These are phyloP conservation scores for Apamea epomidion DNA, from an alignment of 2,888 invertebrate genomes.

Conservation along the genomic window DNA sequence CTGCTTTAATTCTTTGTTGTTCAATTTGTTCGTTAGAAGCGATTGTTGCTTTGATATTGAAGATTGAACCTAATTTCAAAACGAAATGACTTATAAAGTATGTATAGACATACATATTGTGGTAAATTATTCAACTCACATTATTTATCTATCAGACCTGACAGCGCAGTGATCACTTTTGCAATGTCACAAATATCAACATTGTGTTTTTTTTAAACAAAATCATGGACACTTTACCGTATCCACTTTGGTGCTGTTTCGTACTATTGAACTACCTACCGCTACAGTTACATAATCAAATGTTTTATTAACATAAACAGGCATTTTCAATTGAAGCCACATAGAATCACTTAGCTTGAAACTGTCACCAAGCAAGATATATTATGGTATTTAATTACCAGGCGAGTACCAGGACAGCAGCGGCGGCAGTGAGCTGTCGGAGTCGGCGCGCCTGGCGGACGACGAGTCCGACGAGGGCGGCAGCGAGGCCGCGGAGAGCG, in stretches of 20 bases:
- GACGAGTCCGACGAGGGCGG: constrained; percentile 88
- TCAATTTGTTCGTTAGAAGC: background rate
- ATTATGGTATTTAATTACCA: constrained; percentile 55
- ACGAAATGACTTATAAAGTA: background rate
- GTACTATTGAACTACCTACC: background rate
- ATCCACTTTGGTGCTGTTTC: background rate
- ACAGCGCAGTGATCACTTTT: background rate
- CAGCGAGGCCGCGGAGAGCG: constrained; percentile 68
- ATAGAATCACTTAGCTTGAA: background rate
- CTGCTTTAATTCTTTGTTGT: background rate
- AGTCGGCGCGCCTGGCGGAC: constrained; percentile 79
- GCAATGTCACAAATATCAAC: constrained; percentile 4
- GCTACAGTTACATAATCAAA: background rate
- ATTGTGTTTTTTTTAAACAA: background rate
- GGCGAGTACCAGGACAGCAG: constrained; percentile 90
- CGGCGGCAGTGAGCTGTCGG: constrained; percentile 88
- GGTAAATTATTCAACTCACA: background rate
- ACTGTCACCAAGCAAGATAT: background rate
- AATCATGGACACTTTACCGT: background rate
- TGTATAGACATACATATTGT: background rate
- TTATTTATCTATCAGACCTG: background rate
- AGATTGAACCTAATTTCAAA: background rate
- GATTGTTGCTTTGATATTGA: background rate
- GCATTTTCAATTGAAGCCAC: background rate
- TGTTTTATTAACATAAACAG: background rate